These are phyloP conservation scores for Poecilus cupreus DNA, from an alignment of 2,888 invertebrate genomes.

Conservation along the genomic window DNA sequence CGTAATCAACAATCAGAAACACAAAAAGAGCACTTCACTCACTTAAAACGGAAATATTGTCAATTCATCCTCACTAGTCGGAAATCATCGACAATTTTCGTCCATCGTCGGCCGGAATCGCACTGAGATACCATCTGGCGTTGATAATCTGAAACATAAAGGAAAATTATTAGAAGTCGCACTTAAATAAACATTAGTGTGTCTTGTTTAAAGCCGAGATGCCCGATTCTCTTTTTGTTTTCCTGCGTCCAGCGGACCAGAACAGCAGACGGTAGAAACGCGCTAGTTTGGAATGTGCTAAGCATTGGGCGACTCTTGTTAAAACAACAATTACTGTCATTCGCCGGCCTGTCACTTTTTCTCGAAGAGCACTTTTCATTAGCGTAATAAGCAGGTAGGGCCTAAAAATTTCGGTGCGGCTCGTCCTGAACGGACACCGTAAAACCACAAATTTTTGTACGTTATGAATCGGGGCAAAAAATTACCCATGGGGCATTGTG, in stretches of 20 bases:
- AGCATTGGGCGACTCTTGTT: constrained; percentile 63
- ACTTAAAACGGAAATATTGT: constrained; percentile 52
- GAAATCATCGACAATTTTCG: constrained; percentile 31
- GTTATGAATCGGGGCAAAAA: constrained; percentile 51
- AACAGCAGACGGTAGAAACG: not conserved
- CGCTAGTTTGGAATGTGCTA: constrained; percentile 26
- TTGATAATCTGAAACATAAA: constrained; percentile 50
- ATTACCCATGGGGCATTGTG: constrained; percentile 7
- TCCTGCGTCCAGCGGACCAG: constrained; percentile 23
- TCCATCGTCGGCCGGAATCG: constrained; percentile 35
- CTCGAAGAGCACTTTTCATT: constrained; percentile 70
- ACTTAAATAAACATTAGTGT: constrained; percentile 54
- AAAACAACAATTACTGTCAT: constrained; percentile 70
- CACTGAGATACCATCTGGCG: constrained; percentile 43
- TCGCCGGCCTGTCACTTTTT: constrained; percentile 66
- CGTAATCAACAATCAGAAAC: constrained; percentile 39
- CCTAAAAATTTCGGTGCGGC: constrained; percentile 39
- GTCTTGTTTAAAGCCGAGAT: constrained; percentile 39
- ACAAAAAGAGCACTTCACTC: constrained; percentile 52
- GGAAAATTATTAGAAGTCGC: constrained; percentile 48
- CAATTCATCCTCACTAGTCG: constrained; percentile 43
- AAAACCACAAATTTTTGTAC: constrained; percentile 49
- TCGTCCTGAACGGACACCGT: constrained; percentile 11
- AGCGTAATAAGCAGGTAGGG: constrained; percentile 67
- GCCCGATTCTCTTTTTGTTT: constrained; percentile 27